A percentile compares a stretch with the other conserved stretches of the same genome.
These are phyloP conservation scores for Diarsia rubi DNA, from an alignment of 2,888 invertebrate species.

Conservation along the genomic window DNA sequence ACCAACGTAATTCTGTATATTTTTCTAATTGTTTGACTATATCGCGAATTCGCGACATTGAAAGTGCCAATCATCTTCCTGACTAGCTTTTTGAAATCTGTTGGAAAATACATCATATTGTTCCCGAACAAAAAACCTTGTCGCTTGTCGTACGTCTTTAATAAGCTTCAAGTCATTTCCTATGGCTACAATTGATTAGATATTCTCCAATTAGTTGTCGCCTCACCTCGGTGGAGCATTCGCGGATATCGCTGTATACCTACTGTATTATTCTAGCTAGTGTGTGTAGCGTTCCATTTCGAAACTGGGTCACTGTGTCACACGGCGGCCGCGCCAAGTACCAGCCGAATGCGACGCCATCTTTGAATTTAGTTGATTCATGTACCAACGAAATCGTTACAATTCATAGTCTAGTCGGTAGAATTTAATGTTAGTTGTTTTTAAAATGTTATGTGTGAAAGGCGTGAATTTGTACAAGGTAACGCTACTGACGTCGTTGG, in stretches of 20 bases:
- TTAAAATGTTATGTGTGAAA: constrained; percentile 37
- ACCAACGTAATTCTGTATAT: not conserved
- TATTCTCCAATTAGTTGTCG: constrained; percentile 75
- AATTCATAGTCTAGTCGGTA: constrained; percentile 58
- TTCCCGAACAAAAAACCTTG: not conserved
- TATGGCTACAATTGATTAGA: constrained; percentile 68
- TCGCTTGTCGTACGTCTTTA: not conserved
- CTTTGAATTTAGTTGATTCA: constrained; percentile 87
- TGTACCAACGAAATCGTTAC: constrained; percentile 72
- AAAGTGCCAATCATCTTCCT: not conserved
- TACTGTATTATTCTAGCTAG: constrained; percentile 78
- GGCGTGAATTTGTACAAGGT: constrained; percentile 60
- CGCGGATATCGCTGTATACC: constrained; percentile 77
- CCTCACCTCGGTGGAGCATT: constrained; percentile 72
- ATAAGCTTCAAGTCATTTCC: constrained; percentile 29
- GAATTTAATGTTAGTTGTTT: constrained; percentile 32
- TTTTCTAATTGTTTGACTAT: not conserved
- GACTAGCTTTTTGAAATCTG: constrained; percentile 44
- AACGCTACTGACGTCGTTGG: constrained; percentile 62
- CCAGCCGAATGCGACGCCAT: constrained; percentile 86
- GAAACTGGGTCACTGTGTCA: constrained; percentile 90
- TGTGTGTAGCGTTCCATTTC: constrained; percentile 89
- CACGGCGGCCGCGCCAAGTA: constrained; percentile 87
- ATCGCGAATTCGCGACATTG: not conserved
- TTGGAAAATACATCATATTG: not conserved